These are phyloP conservation scores for Cyprinella venusta DNA, from an alignment of 2,797 vertebrate species.

Conservation along the genomic window DNA sequence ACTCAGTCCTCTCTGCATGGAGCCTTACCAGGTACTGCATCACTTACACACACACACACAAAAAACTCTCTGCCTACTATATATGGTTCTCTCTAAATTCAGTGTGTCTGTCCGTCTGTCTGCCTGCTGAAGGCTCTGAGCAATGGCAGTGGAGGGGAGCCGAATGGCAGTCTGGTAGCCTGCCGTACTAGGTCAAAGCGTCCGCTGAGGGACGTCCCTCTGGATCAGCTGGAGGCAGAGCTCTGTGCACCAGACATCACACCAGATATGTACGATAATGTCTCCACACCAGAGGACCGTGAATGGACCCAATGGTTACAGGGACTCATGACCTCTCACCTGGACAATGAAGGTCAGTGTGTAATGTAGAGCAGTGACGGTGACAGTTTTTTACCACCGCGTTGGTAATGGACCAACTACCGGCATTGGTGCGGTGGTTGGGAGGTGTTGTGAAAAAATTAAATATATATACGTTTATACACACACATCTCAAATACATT, in stretches of 20 bases:
- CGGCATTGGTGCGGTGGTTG: no score
- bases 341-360: slow-evolving; percentile 83
- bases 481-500: no score
- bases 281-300: slow-evolving; percentile 80
- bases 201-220: slow-evolving; percentile 85
- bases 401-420: no score
- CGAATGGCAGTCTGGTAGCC: slow-evolving; percentile 82
- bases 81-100: background rate
- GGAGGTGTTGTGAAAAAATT: no score
- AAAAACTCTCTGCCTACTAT: background rate
- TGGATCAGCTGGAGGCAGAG: slow-evolving; percentile 91
- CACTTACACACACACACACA: slow-evolving; percentile 38
- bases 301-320: slow-evolving; percentile 93
- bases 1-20: slow-evolving; percentile 79
- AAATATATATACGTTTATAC: no score
- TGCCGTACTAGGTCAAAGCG: slow-evolving; percentile 91
- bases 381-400: no score
- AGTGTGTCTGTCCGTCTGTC: background rate
- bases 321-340: slow-evolving; percentile 85
- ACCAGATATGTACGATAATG: slow-evolving; percentile 89
- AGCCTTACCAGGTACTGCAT: slow-evolving; percentile 79
- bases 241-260: slow-evolving; percentile 92
- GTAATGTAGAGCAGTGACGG: background rate
- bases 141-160: slow-evolving; percentile 27
- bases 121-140: slow-evolving; percentile 71